These are phyloP conservation scores for Oreochromis tanganicae DNA, from an alignment of 2,113 vertebrate genomes.

Conservation along the genomic window DNA sequence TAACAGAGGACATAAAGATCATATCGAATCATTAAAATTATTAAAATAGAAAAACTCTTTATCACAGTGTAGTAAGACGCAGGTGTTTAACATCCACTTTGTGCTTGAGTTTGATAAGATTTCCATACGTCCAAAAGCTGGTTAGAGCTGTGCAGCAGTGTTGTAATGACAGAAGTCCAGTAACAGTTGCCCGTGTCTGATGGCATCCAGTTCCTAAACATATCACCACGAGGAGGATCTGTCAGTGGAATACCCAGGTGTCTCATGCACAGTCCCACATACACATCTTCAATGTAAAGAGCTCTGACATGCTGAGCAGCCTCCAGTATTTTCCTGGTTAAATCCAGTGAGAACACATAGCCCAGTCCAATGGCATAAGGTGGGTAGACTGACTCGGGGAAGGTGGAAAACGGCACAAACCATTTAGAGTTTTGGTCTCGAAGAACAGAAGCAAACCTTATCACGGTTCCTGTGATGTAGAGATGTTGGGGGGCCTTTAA, in stretches of 20 bases:
- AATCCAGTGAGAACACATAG: conserved; percentile 51
- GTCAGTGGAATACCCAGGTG: neutral
- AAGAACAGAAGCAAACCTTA: neutral
- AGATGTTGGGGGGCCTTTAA: neutral
- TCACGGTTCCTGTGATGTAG: conserved; percentile 34
- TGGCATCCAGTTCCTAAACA: neutral
- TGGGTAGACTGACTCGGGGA: neutral
- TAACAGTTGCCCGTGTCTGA: accelerated
- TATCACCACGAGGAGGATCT: neutral
- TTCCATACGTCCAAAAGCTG: conserved; percentile 15
- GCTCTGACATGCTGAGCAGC: conserved; percentile 19
- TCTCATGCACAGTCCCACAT: conserved; percentile 45
- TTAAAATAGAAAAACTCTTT: neutral
- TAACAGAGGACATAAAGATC: neutral
- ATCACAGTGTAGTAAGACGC: too few relatives aligned
- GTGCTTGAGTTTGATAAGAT: neutral
- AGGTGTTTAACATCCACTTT: neutral
- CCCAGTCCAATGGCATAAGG: conserved; percentile 21
- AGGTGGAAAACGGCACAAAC: conserved; percentile 19
- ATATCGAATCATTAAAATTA: neutral
- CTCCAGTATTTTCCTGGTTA: conserved; percentile 19
- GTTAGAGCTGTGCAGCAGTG: neutral
- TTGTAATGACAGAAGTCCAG: conserved; percentile 23
- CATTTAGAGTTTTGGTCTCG: conserved; percentile 34
- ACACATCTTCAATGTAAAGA: conserved; percentile 50